These are phyloP conservation scores for Carlito syrichta DNA, from an alignment of 2,113 vertebrate genomes.

Conservation along the genomic window DNA sequence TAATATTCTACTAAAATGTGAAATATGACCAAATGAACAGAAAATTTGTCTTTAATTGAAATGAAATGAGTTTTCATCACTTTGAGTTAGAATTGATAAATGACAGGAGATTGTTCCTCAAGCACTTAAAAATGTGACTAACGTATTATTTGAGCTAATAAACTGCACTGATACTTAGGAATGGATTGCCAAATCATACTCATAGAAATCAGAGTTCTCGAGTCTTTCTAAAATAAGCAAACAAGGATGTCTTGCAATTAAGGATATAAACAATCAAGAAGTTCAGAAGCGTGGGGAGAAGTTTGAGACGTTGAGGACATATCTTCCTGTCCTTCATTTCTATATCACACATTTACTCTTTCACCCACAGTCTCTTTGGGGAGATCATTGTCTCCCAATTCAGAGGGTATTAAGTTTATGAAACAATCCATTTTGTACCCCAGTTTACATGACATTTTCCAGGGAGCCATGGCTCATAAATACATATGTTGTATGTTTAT, in stretches of 20 bases:
- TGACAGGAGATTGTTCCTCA: background rate
- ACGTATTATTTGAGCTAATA: background rate
- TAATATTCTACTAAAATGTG: background rate
- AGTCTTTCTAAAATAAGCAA: background rate
- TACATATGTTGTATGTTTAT: background rate
- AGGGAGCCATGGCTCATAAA: background rate
- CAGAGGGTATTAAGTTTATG: background rate
- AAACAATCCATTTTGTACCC: background rate
- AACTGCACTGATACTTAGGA: background rate
- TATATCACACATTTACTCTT: too few species aligned
- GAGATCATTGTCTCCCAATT: background rate
- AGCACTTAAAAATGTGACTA: background rate
- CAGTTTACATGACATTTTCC: background rate
- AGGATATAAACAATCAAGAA: background rate
- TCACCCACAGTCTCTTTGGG: background rate
- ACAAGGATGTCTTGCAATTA: background rate
- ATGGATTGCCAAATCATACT: background rate
- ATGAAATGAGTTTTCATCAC: background rate
- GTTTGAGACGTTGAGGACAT: background rate
- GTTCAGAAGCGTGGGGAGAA: background rate
- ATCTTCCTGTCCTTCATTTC: background rate
- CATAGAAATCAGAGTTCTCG: background rate
- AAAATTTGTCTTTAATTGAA: background rate
- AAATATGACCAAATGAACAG: background rate
- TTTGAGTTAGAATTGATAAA: background rate